Evolutionary conservation across 2,888 invertebrate species (phyloP), one percentile per base, ranked within the genome.

Genomic region (Cremastobaeus sp.): DNA sequence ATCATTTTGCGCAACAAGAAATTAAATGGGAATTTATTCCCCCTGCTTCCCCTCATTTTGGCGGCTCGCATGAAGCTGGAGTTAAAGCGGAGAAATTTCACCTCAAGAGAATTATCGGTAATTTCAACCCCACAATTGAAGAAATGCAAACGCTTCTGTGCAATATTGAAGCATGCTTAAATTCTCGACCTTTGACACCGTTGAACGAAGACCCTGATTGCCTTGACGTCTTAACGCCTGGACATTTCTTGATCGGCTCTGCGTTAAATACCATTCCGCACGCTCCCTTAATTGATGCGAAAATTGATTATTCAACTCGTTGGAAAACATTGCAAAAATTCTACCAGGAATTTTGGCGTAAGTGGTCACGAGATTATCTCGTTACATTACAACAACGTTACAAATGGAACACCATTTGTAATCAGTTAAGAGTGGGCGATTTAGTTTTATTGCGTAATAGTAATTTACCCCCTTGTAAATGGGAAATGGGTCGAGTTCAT

Each of bases 1-100:
- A 9, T 11, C 2, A 3, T 32, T 11, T 2, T 32, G 11, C 5
- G n/a, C n/a, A 32, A 9, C 2, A 32, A 11, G 32, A 6, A 6
- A 32, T 32, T 11, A 11, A 2, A 6, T 32, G 32, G 32, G 4
- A n/a, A n/a, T n/a, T n/a, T n/a, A n/a, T n/a, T n/a, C n/a, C n/a
- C n/a, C n/a, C n/a, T n/a, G n/a, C n/a, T n/a, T 3, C 32, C 11
- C 32, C 32, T 32, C 32, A 32, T 32, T 32, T 32, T 32, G 32
- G 32, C 2, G 32, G 32, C 9, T 2, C 2, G 2, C n/a, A 9
- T 2, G 32, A 32, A 9, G 32, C 32, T 32, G 32, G 32, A 3
- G 32, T 32, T 11, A 32, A 32, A 9, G 2, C 4, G 2, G 32
- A n/a, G 5, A 32, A 32, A 9, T 9, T 3, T 2, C 32, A 32